Percentiles rank a stretch among this genome's conserved stretches.
Evolutionary conservation across 2,888 invertebrate genomes (phyloP).

Genomic region (Siphlonurus alternatus): DNA sequence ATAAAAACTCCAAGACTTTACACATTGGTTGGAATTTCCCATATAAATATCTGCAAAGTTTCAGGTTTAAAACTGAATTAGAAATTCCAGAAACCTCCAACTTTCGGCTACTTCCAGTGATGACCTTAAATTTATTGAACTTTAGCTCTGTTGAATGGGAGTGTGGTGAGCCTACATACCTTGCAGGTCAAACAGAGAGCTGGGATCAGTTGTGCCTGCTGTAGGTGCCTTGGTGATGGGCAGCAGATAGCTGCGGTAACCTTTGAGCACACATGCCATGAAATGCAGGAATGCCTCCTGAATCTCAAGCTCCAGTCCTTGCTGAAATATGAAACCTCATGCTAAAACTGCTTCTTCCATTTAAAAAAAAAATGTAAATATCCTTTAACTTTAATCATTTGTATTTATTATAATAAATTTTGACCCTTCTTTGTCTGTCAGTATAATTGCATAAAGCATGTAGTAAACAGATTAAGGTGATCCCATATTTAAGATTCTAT

Average conservation of each 20-base stretch:
- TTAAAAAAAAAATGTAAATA: too few species aligned
- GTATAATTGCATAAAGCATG: conserved; percentile 7
- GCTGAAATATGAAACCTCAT: conserved; percentile 33
- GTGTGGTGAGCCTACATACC: conserved; percentile 21
- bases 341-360: background rate
- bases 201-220: conserved; percentile 86
- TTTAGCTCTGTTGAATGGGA: background rate
- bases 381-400: too few species aligned
- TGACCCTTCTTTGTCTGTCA: too few species aligned
- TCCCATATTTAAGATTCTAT: conserved; percentile 5
- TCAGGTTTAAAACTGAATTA: too few species aligned
- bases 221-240: conserved; percentile 91
- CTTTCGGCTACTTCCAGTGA: background rate
- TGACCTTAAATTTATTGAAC: too few species aligned
- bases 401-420: too few species aligned
- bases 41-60: too few species aligned
- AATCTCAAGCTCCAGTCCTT: conserved; percentile 78
- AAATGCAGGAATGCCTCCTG: conserved; percentile 95
- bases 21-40: background rate
- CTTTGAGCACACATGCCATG: conserved; percentile 82
- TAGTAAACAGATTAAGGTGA: too few species aligned
- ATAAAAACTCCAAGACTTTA: background rate
- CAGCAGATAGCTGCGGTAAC: conserved; percentile 71
- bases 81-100: background rate
- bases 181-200: conserved; percentile 84